Evolutionary conservation across 2,888 invertebrate genomes (phyloP).

Genomic region (Lochmaea capreae): DNA sequence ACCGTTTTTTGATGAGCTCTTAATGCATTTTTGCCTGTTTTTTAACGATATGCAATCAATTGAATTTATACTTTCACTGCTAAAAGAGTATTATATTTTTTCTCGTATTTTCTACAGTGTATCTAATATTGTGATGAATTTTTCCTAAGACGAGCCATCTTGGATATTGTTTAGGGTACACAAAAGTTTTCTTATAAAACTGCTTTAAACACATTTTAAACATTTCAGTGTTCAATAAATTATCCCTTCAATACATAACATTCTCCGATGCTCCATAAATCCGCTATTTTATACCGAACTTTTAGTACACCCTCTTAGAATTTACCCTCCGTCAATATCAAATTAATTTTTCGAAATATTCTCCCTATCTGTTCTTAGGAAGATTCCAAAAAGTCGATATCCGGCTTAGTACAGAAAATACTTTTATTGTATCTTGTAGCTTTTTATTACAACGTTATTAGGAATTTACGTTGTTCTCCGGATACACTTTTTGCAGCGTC

Average conservation of each 20-base stretch:
- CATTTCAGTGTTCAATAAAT: conserved; percentile 18
- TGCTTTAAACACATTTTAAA: conserved; percentile 14
- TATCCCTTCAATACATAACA: conserved; percentile 17
- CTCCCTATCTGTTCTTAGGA: neutral
- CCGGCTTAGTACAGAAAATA: neutral
- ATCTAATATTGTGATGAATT: neutral
- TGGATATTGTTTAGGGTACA: neutral
- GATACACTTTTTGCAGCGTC: too few relatives aligned
- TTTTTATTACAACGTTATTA: too few relatives aligned
- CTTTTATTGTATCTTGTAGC: neutral
- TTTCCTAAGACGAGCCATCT: neutral
- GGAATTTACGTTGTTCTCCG: too few relatives aligned
- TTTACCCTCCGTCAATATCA: conserved; percentile 8
- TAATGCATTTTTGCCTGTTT: too few relatives aligned
- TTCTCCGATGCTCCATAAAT: conserved; percentile 9
- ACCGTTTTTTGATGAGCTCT: too few relatives aligned
- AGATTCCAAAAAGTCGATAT: neutral
- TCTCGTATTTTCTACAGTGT: neutral
- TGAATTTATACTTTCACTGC: too few relatives aligned
- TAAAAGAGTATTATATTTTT: too few relatives aligned
- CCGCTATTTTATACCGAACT: conserved; percentile 4
- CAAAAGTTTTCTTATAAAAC: conserved; percentile 13
- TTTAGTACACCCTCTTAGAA: neutral
- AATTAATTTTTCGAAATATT: conserved; percentile 20
- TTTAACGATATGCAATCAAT: too few relatives aligned